Evolutionary conservation across 1,140 invertebrate genomes (phyloP).

Genomic region (Uloborus diversus): DNA sequence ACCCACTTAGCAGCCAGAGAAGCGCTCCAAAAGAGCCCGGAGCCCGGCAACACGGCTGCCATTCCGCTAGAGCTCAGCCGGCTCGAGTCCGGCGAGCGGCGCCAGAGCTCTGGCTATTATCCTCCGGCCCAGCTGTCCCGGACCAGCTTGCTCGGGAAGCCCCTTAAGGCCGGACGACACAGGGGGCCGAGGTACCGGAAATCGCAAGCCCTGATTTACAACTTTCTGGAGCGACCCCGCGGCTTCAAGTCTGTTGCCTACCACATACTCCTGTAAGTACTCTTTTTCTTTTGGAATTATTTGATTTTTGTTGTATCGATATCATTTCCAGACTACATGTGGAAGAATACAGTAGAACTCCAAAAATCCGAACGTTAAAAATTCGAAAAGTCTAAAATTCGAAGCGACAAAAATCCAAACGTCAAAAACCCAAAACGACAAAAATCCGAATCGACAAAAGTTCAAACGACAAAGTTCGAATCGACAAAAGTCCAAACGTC

Average conservation of each 20-base stretch:
- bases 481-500: too few species aligned
- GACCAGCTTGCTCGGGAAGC: constrained; percentile 90
- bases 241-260: constrained; percentile 85
- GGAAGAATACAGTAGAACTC: too few species aligned
- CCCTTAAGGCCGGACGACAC: constrained; percentile 82
- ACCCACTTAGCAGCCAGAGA: constrained; percentile 23
- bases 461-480: too few species aligned
- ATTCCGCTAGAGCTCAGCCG: constrained; percentile 53
- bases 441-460: too few species aligned
- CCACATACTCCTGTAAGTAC: constrained; percentile 91
- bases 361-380: too few species aligned
- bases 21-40: constrained; percentile 16
- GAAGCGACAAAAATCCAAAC: too few species aligned
- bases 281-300: not conserved
- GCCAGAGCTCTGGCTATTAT: constrained; percentile 24
- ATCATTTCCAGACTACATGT: too few species aligned
- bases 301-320: too few species aligned
- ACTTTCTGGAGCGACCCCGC: constrained; percentile 91
- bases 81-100: constrained; percentile 35
- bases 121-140: constrained; percentile 66
- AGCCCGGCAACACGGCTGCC: constrained; percentile 36
- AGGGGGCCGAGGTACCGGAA: constrained; percentile 84
- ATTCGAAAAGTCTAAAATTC: too few species aligned
- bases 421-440: too few species aligned
- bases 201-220: constrained; percentile 89